These are phyloP conservation scores for Microtus montanus DNA, from an alignment of 2,113 vertebrate species.

Conservation along the genomic window DNA sequence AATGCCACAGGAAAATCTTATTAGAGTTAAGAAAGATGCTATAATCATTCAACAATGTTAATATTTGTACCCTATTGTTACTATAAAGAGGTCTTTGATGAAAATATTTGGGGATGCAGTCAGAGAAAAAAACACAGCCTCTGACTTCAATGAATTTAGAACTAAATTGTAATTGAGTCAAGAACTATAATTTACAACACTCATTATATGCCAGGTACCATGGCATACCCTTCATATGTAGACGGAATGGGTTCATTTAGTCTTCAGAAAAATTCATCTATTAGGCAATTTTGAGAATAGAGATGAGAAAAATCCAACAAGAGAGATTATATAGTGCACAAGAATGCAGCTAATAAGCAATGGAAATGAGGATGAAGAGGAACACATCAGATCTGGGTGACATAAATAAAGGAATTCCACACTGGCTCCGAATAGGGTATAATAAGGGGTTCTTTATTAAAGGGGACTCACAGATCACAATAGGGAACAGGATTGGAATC, in stretches of 20 bases:
- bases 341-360: background rate
- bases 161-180: background rate
- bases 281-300: background rate
- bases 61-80: background rate
- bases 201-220: background rate
- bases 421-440: no score
- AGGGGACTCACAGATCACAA: no score
- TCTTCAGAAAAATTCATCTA: background rate
- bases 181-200: background rate
- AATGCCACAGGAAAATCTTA: background rate
- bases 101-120: background rate
- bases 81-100: background rate
- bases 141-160: background rate
- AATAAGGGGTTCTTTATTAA: no score
- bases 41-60: background rate
- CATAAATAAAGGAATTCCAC: no score
- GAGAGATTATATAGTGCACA: background rate
- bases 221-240: background rate
- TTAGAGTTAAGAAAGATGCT: background rate
- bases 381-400: no score
- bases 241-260: background rate
- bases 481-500: no score
- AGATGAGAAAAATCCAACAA: background rate
- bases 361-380: background rate
- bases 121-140: background rate